Conservation (phyloP, 1,140 invertebrate species). For the Venturia canescens region DNA sequence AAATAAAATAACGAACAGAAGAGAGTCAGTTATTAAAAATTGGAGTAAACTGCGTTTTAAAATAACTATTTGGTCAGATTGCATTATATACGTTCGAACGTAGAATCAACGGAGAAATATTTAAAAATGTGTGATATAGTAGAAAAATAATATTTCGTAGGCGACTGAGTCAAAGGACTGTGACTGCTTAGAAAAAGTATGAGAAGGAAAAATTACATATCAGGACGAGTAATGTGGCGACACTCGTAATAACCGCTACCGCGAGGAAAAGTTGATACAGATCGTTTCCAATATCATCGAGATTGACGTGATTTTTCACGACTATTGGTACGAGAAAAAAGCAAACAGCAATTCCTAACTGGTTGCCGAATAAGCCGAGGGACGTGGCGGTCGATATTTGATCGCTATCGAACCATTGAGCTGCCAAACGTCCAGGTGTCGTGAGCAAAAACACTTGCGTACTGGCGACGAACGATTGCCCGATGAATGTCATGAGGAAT, state of each 20-base stretch:
- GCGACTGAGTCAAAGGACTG: too few relatives aligned
- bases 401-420: slow-evolving; percentile 78
- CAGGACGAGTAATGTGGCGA: slow-evolving; percentile 79
- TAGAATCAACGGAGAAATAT: too few relatives aligned
- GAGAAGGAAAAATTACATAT: slow-evolving; percentile 75
- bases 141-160: too few relatives aligned
- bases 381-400: slow-evolving; percentile 87
- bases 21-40: too few relatives aligned
- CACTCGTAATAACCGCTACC: slow-evolving; percentile 78
- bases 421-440: slow-evolving; percentile 85
- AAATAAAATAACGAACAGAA: background rate
- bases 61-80: background rate
- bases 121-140: too few relatives aligned
- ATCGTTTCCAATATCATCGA: slow-evolving; percentile 68
- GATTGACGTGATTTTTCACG: slow-evolving; percentile 72
- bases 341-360: slow-evolving; percentile 77
- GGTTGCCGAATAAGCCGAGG: slow-evolving; percentile 87
- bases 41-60: too few relatives aligned
- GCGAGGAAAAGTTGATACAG: slow-evolving; percentile 71
- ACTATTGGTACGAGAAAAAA: slow-evolving; percentile 74
- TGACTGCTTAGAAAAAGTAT: too few relatives aligned
- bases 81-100: too few relatives aligned
- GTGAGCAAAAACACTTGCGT: slow-evolving; percentile 82
- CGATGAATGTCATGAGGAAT: slow-evolving; percentile 82
- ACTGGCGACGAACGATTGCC: slow-evolving; percentile 83